A percentile compares a stretch with the other conserved stretches of the same genome.
Conservation (phyloP, 2,888 invertebrate genomes). For the Drosophila meridiana region DNA sequence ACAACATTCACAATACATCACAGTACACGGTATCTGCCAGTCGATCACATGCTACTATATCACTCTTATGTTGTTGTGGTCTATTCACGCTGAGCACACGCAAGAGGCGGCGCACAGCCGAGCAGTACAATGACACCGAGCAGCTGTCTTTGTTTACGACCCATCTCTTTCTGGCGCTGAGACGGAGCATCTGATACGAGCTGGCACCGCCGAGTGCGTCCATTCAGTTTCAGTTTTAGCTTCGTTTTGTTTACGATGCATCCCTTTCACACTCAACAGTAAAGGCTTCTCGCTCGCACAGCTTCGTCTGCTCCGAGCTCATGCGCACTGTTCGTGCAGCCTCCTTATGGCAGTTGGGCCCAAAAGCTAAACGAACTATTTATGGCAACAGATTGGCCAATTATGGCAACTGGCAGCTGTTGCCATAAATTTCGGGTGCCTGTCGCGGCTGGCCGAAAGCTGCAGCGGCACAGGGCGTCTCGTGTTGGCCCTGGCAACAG, state of each 20-base stretch:
- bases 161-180: slow-evolving; percentile 77
- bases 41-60: not conserved
- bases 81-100: slow-evolving; percentile 48
- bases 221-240: slow-evolving; percentile 38
- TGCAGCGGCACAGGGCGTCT: slow-evolving; percentile 21
- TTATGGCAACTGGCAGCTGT: slow-evolving; percentile 21
- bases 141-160: slow-evolving; percentile 84
- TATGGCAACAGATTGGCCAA: slow-evolving; percentile 42
- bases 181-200: slow-evolving; percentile 50
- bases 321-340: slow-evolving; percentile 42
- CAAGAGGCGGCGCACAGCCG: slow-evolving; percentile 31
- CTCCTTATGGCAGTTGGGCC: slow-evolving; percentile 1
- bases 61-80: slow-evolving; percentile 2
- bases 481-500: slow-evolving; percentile 36
- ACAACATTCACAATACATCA: no score
- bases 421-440: slow-evolving; percentile 26
- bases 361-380: not conserved
- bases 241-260: slow-evolving; percentile 79
- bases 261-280: slow-evolving; percentile 63
- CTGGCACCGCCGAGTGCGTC: slow-evolving; percentile 25
- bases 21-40: not conserved
- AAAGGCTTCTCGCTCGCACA: slow-evolving; percentile 29
- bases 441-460: slow-evolving; percentile 43
- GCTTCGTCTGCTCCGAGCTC: slow-evolving; percentile 15
- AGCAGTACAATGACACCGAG: slow-evolving; percentile 75